A percentile compares a stretch with the other conserved stretches of the same genome.
phyloP scores from a whole-genome alignment of 1,140 invertebrate species.

The Cephus cinctus region DNA sequence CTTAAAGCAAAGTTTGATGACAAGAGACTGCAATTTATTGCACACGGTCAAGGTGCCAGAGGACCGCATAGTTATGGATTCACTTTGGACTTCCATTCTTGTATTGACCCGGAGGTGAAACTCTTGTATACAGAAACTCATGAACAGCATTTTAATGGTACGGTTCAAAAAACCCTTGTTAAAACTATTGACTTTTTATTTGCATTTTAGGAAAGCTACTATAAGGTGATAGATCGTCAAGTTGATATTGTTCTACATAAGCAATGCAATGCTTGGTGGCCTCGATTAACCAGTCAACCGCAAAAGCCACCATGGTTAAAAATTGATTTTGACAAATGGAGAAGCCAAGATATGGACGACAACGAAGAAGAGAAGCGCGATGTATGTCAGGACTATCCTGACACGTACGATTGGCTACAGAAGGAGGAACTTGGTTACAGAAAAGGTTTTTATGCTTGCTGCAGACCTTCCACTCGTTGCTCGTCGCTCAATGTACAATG shows the following conservation, averaged over 20 bases:
- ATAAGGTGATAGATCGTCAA: conserved; percentile 70
- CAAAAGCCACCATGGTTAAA: conserved; percentile 89
- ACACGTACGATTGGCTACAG: conserved; percentile 72
- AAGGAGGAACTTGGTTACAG: conserved; percentile 79
- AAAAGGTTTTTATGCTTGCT: no score
- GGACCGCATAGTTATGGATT: conserved; percentile 73
- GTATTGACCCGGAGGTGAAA: conserved; percentile 67
- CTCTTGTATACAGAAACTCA: no score
- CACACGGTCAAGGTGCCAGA: conserved; percentile 68
- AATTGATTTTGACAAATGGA: conserved; percentile 54
- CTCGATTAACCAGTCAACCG: conserved; percentile 71
- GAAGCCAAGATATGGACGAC: conserved; percentile 63
- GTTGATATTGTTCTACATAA: conserved; percentile 79
- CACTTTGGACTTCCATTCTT: conserved; percentile 67
- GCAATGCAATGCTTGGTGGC: conserved; percentile 73
- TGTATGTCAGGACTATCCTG: conserved; percentile 73
- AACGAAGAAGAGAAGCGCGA: conserved; percentile 66
- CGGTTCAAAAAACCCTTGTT: no score
- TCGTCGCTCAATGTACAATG: conserved; percentile 3
- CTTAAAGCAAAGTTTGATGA: conserved; percentile 62
- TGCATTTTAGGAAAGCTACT: conserved; percentile 53
- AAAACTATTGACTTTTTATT: neutral
- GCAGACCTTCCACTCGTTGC: no score
- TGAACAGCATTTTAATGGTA: no score
- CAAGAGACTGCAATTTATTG: conserved; percentile 62